A percentile compares a stretch with the other conserved stretches of the same genome.
These are phyloP conservation scores for Mustela nigripes DNA, from an alignment of 2,113 vertebrate genomes.

Conservation along the genomic window DNA sequence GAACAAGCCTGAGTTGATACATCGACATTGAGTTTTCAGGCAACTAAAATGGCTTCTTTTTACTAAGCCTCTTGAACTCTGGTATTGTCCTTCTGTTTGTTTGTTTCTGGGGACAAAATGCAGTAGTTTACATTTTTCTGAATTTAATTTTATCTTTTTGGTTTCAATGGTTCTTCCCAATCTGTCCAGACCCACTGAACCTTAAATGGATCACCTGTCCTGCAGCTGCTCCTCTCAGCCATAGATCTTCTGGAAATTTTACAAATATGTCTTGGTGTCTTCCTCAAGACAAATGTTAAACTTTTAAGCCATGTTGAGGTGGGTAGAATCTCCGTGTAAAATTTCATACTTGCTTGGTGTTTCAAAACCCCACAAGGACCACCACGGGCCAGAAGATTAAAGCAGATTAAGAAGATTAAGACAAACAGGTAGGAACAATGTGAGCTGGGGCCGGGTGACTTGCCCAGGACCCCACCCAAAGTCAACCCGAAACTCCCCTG, in stretches of 20 bases:
- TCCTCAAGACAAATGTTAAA: constrained; percentile 52
- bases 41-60: constrained; percentile 36
- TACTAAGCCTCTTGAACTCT: not conserved
- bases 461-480: constrained; percentile 47
- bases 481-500: constrained; percentile 41
- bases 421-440: not conserved
- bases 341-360: not conserved
- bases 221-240: not conserved
- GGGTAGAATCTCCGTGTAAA: not conserved
- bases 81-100: not conserved
- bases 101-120: not conserved
- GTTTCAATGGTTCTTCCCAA: not conserved
- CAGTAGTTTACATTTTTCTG: not conserved
- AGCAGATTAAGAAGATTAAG: not conserved
- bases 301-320: constrained; percentile 44
- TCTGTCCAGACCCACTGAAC: not conserved
- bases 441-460: not conserved
- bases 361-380: constrained; percentile 11
- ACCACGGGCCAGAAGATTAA: constrained; percentile 17
- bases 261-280: not conserved
- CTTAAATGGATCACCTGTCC: not conserved
- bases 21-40: not conserved
- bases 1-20: not conserved
- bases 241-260: not conserved
- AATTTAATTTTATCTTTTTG: constrained; percentile 43